Evolutionary conservation across 2,113 vertebrate species (phyloP).

Genomic region (Vombatus ursinus): DNA sequence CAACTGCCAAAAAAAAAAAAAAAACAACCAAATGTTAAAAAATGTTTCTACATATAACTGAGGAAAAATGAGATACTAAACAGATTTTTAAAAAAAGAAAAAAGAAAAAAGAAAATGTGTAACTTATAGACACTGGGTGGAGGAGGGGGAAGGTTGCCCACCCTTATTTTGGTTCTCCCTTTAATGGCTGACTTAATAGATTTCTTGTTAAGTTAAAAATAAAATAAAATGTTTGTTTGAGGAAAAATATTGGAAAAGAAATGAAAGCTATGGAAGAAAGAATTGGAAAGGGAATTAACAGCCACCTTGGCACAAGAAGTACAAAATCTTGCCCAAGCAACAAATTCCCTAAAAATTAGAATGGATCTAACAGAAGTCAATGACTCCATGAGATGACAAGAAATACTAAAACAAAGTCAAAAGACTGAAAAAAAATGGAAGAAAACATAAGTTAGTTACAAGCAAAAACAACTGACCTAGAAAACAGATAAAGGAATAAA

Average conservation of each 20-base stretch:
- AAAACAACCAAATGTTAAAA: too few relatives aligned
- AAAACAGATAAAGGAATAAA: neutral
- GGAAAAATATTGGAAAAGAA: neutral
- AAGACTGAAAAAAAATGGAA: neutral
- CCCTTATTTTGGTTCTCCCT: too few relatives aligned
- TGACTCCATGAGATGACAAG: neutral
- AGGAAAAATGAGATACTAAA: too few relatives aligned
- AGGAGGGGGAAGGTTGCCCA: too few relatives aligned
- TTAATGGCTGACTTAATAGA: too few relatives aligned
- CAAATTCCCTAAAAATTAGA: neutral
- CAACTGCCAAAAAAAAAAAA: too few relatives aligned
- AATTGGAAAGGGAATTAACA: neutral
- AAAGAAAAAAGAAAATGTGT: too few relatives aligned
- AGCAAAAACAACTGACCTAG: neutral
- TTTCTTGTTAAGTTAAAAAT: too few relatives aligned
- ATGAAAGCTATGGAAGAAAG: neutral
- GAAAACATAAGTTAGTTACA: neutral
- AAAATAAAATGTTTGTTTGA: too few relatives aligned
- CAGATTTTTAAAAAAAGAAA: too few relatives aligned
- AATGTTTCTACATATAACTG: too few relatives aligned
- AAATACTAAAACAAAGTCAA: neutral
- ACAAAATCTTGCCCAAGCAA: neutral
- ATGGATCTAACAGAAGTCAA: neutral
- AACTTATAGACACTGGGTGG: too few relatives aligned
- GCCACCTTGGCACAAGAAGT: neutral